phyloP scores from a whole-genome alignment of 2,113 vertebrate genomes.

The Aramus guarauna region DNA sequence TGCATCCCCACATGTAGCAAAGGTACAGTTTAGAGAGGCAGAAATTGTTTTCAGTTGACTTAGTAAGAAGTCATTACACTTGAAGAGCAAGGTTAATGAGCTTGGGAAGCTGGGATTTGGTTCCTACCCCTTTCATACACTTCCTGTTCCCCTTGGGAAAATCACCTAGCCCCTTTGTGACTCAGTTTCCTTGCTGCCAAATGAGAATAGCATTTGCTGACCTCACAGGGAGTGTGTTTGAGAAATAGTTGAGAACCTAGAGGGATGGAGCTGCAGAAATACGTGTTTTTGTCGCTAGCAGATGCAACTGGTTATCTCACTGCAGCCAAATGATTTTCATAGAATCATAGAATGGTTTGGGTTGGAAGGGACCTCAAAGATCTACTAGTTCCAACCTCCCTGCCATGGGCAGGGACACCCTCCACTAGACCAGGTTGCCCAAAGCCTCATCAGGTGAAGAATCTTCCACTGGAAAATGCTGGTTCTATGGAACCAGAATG shows the following conservation, averaged over 20 bases:
- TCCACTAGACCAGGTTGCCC: too few relatives aligned
- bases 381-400: too few relatives aligned
- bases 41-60: neutral
- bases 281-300: neutral
- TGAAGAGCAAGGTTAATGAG: constrained; percentile 23
- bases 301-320: neutral
- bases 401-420: too few relatives aligned
- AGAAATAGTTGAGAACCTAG: neutral
- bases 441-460: too few relatives aligned
- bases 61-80: constrained; percentile 2
- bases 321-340: neutral
- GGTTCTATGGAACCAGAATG: neutral
- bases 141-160: constrained; percentile 43
- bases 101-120: neutral
- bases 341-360: too few relatives aligned
- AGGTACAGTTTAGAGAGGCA: neutral
- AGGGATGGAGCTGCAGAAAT: neutral
- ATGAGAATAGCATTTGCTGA: neutral
- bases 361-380: too few relatives aligned
- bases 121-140: neutral
- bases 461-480: neutral
- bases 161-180: constrained; percentile 38
- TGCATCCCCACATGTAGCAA: neutral
- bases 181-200: constrained; percentile 13
- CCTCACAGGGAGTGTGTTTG: neutral